Evolutionary conservation across 2,888 invertebrate species (phyloP), one percentile per base, ranked within the genome.

Genomic region (Drosophila multiciliata): DNA sequence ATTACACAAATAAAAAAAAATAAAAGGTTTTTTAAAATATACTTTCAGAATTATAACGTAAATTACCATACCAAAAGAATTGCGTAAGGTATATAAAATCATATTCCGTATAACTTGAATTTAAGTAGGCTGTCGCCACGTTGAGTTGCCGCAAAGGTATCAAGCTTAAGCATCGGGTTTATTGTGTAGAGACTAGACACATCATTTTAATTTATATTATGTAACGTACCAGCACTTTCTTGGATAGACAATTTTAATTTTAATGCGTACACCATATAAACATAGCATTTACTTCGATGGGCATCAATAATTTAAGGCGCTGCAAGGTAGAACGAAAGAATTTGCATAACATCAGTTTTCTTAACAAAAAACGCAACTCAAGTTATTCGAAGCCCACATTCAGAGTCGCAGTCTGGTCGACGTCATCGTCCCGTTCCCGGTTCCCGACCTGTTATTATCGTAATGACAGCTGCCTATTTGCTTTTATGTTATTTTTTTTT

Each of bases 401-500:
- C 54, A 26, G n/a, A 59, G 42, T 60, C 61, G 68, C 54, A 60
- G 78, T 71, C 75, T 57, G 45, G 60, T 70, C 72, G 80, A 73
- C 81, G 63, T 75, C 84, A 65, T 75, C 80, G 64, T 71, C 29
- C 29, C 82, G 66, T 75, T 62, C 57, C 62, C 59, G 50, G 73
- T 70, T 83, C 64, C 81, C 90, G 91, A 87, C 91, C 89, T 91
- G 91, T 90, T 87, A 90, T 90, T 90, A 90, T 81, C 83, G 75
- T 90, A 90, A 90, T 90, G 87, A 86, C 83, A 88, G 91, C 86
- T 87, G 83, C 90, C 84, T 91, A 91, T 90, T 90, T 91, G 85
- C 90, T 91, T 91, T 91, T 91, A 83, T 81, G 78, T 38, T 38
- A 12, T 45, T 8, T 15, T 42, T 45, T 23, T 15, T 80, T 85